These are phyloP conservation scores for Aythya baeri DNA, from an alignment of 2,113 vertebrate species.

Conservation along the genomic window DNA sequence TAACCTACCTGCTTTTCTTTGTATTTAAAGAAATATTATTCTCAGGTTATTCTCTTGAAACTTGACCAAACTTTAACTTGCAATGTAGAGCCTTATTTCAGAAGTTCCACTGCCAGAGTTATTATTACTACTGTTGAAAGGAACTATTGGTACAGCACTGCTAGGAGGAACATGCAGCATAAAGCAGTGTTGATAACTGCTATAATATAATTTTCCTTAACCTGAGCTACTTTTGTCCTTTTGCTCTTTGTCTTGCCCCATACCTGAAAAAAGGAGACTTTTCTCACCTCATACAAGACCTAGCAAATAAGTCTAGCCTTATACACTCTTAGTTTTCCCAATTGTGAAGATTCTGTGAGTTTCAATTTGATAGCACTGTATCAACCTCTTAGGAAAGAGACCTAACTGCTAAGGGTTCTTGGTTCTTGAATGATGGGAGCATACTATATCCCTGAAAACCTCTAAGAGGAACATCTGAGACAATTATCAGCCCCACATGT, in stretches of 20 bases:
- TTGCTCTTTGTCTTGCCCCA: not conserved
- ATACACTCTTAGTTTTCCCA: not conserved
- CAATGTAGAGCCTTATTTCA: not conserved
- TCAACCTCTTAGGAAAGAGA: not conserved
- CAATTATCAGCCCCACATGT: not conserved
- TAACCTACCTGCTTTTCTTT: not conserved
- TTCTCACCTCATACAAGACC: not conserved
- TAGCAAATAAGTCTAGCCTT: not conserved
- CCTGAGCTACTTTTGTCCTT: not conserved
- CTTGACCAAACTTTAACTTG: not conserved
- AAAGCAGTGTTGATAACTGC: not conserved
- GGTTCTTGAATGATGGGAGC: not conserved
- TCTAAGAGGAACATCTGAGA: not conserved
- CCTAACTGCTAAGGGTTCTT: not conserved
- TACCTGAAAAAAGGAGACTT: not conserved
- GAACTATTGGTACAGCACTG: not conserved
- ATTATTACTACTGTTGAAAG: not conserved
- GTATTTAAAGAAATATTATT: not conserved
- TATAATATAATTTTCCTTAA: not conserved
- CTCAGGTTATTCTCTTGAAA: not conserved
- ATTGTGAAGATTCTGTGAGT: not conserved
- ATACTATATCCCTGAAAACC: not conserved
- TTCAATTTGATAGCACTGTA: accelerated
- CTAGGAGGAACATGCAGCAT: not conserved
- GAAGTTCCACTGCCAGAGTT: not conserved